Conservation (phyloP, 2,113 vertebrate species). For the Euleptes europaea region DNA sequence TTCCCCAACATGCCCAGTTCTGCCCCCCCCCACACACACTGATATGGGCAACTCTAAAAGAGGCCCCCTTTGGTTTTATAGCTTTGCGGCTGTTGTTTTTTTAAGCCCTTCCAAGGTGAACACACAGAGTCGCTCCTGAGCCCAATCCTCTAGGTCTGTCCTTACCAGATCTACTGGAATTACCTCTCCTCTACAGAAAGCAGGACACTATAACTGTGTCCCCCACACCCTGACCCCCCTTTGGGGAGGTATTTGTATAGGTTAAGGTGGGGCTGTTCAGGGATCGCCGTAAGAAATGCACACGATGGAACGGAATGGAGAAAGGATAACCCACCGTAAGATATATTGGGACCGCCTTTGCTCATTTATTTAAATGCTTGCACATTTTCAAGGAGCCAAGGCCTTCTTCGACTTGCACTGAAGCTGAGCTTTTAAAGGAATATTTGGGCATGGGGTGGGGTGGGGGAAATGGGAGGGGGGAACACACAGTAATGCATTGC, state of each 20-base stretch:
- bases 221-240: accelerated
- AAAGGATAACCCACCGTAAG: not conserved
- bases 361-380: not conserved
- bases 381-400: not conserved
- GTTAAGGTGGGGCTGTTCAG: not conserved
- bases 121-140: not conserved
- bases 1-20: too few relatives aligned
- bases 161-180: not conserved
- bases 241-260: not conserved
- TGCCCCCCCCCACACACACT: too few relatives aligned
- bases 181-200: not conserved
- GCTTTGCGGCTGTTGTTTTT: not conserved
- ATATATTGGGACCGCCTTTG: not conserved
- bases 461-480: too few relatives aligned
- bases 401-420: not conserved
- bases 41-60: too few relatives aligned
- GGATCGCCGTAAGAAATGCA: not conserved
- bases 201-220: too few relatives aligned
- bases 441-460: not conserved
- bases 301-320: not conserved
- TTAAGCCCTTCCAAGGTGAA: not conserved
- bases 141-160: not conserved
- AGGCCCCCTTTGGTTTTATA: too few relatives aligned
- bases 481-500: not conserved
- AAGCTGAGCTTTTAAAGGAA: not conserved